Base-by-base conservation (phyloP, 2,888 invertebrate genomes). In the Lasioglossum lativentre region DNA sequence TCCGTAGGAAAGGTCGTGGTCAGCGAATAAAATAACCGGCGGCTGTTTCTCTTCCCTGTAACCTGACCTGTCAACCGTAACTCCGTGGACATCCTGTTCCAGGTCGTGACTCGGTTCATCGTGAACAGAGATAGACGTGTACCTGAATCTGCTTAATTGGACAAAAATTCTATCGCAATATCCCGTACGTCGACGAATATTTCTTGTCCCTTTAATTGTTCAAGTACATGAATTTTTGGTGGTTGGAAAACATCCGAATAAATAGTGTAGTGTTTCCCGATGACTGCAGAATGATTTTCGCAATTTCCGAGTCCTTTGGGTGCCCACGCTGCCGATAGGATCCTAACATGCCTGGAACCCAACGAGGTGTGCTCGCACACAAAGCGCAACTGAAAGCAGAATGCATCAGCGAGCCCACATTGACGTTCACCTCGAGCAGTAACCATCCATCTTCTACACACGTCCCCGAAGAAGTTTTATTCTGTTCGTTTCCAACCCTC, bases 361-460 rank as follows among this genome's bases (percentile, higher is more conserved):
- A 82, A 83, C 80, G 81, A 82, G 83, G 76, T 74, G 76, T 78
- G 78, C 86, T 59, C 14, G 83, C 85, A 72, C 71, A 73, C 66
- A 80, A 74, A 75, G 71, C 70, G 63, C 70, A 47, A 27, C 75
- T 56, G 77, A 82, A 87, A 87, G 77, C 76, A 81, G 85, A 82
- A 75, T 76, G 79, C 88, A 81, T 77, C 70, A 56, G 75, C 75
- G 56, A 23, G 19, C 30, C 71, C 71, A 86, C 82, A 86, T 82
- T 42, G 63, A 75, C 66, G 75, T 78, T 63, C 82, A 70, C 73
- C 72, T 71, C 80, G 72, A 73, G 82, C 80, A 78, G 78, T 86
- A 91, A 89, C 91, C 91, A 93, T 93, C 92, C 92, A 92, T 93
- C 93, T 93, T 92, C 82, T 63, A 86, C 90, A 83, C 88, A 86